Evolutionary conservation across 1,140 invertebrate species (phyloP).

Genomic region (Phenacoccus solenopsis): DNA sequence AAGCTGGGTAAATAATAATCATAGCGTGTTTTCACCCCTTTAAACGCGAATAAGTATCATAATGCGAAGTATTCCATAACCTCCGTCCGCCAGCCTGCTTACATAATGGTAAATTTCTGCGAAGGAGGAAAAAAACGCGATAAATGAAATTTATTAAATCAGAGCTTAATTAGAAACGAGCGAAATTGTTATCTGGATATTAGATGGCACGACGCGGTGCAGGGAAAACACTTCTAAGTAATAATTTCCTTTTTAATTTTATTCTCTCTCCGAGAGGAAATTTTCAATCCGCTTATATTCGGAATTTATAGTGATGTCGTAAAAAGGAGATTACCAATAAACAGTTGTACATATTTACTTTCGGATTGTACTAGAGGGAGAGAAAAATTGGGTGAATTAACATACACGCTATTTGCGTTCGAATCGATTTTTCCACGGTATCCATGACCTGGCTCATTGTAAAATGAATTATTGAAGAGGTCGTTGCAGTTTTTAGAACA

Average conservation of each 20-base stretch:
- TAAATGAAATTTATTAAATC: constrained; percentile 1
- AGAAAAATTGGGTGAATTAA: background rate
- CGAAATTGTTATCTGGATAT: background rate
- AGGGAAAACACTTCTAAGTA: no score
- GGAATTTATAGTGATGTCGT: background rate
- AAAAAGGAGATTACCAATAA: background rate
- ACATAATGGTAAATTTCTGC: no score
- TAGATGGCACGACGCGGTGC: no score
- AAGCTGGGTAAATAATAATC: no score
- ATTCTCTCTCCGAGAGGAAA: background rate
- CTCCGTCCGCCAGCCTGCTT: no score
- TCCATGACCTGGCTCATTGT: background rate
- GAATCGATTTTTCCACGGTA: background rate
- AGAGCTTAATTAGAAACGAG: background rate
- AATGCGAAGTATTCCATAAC: no score
- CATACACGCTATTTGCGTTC: background rate
- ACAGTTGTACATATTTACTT: background rate
- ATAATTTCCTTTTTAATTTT: background rate
- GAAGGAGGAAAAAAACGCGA: background rate
- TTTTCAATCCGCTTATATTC: background rate
- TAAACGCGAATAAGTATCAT: no score
- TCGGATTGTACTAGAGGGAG: background rate
- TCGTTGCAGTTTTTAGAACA: no score
- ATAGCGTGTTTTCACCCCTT: no score
- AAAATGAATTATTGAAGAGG: no score